Conservation (phyloP, 2,888 invertebrate genomes). For the Meiosimyza platycephala region DNA sequence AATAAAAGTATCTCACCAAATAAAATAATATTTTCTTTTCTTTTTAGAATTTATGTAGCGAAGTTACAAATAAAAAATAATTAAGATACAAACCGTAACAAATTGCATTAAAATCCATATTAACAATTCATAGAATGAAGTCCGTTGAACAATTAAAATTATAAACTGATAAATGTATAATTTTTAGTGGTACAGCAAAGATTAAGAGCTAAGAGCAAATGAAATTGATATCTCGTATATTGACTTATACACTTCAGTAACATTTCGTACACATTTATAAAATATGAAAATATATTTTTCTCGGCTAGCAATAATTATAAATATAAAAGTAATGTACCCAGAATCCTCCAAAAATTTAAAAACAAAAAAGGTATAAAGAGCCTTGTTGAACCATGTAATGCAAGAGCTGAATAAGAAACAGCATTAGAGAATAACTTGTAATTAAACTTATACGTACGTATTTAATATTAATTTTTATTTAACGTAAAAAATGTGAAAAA, state of each 20-base stretch:
- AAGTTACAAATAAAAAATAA: neutral
- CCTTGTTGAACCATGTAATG: conserved; percentile 15
- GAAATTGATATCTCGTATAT: conserved; percentile 15
- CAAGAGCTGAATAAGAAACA: conserved; percentile 12
- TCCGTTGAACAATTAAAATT: conserved; percentile 10
- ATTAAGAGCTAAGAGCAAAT: conserved; percentile 28
- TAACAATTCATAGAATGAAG: conserved; percentile 29
- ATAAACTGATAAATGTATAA: conserved; percentile 14
- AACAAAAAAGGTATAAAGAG: conserved; percentile 21
- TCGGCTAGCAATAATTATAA: conserved; percentile 36
- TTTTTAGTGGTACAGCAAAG: conserved; percentile 27
- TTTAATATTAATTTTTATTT: conserved; percentile 44
- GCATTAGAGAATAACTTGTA: conserved; percentile 23
- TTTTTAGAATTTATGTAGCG: conserved; percentile 7
- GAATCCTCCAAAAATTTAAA: conserved; percentile 26
- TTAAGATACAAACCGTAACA: conserved; percentile 39
- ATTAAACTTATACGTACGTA: conserved; percentile 39
- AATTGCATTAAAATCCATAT: conserved; percentile 40
- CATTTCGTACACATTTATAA: conserved; percentile 25
- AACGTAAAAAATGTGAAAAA: conserved; percentile 32
- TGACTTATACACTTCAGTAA: conserved; percentile 29
- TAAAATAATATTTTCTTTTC: too few relatives aligned
- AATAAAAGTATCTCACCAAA: too few relatives aligned
- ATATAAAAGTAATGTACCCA: conserved; percentile 29
- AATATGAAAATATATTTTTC: conserved; percentile 31